Base-by-base conservation (phyloP, 2,797 vertebrate genomes). In the Arnoldichthys spilopterus region DNA sequence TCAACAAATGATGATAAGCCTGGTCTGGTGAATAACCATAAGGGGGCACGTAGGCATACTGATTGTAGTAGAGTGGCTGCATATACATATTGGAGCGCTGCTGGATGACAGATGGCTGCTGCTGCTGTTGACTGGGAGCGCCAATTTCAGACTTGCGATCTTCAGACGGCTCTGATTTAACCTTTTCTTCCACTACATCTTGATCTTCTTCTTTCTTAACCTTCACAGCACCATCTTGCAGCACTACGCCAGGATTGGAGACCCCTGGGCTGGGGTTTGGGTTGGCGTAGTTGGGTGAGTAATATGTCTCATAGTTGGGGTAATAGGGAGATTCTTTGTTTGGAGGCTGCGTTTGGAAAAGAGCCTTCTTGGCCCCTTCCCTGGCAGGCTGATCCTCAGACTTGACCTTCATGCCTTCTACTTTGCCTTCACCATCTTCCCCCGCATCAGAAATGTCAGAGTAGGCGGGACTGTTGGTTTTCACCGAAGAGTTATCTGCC, bases 61-160 rank as follows among this genome's bases (percentile, higher is more conserved):
- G 98, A 93, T 98, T 99, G 86, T 99, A 99, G 91, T 99, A 99
- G 9, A 99, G 95, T 22, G 97, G 96, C 82, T 98, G 98, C 97
- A 99, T 99, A 93, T 98, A 99, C 96, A 99, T 96, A 88, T 95
- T 98, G 72, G 98, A 95, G 20, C 98, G 93, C 82, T 98, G 98
- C 85, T 99, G 98, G 85, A 99, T 99, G 85, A 99, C 98, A 0
- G 98, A 99, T 18, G 96, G 97, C 1, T 86, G 97, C 84, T 97
- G 97, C 15, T 89, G 91, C 0, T 87, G 88, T 20, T 85, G 97
- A 70, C 92, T 91, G 40, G 96, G 90, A 74, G 85, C 56, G 43
- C 86, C 69, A 0, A 89, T 90, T 51, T 99, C 98, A 0, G 93
- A 76, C 87, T 98, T 99, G 85, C 97, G 97, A 15, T 99, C 97